A percentile compares a stretch with the other conserved stretches of the same genome.
Evolutionary conservation across 2,113 vertebrate species (phyloP).

Genomic region (Puma concolor): DNA sequence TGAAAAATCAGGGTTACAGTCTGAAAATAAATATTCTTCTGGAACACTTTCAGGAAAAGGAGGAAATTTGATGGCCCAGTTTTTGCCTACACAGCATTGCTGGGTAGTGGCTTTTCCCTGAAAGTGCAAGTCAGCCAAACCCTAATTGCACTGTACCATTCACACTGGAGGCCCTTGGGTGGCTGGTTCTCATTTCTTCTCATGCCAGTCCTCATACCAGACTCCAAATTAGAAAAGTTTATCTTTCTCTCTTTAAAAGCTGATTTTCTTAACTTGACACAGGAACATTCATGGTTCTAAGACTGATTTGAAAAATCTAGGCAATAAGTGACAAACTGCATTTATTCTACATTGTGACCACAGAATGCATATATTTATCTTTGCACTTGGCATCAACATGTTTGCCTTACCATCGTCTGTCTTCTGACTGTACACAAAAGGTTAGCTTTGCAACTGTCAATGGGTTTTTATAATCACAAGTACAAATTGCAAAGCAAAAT

Average conservation of each 20-base stretch:
- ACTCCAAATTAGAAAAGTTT: slow-evolving; percentile 29
- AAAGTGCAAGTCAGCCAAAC: slow-evolving; percentile 49
- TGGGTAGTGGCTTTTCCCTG: slow-evolving; percentile 31
- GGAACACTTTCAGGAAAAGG: slow-evolving; percentile 20
- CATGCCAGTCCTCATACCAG: not conserved
- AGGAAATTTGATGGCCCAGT: slow-evolving; percentile 26
- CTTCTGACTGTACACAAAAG: not conserved
- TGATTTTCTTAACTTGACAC: not conserved
- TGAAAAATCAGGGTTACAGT: not conserved
- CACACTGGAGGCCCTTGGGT: not conserved
- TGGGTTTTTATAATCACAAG: not conserved
- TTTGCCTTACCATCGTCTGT: not conserved
- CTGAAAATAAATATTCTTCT: slow-evolving; percentile 65
- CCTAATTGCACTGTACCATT: slow-evolving; percentile 3
- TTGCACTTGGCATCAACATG: not conserved
- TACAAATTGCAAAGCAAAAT: not conserved
- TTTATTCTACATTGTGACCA: not conserved
- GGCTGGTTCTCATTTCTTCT: slow-evolving; percentile 46
- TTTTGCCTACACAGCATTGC: slow-evolving; percentile 56
- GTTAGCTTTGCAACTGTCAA: not conserved
- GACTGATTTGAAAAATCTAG: not conserved
- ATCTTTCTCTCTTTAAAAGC: not conserved
- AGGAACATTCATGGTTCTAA: not conserved
- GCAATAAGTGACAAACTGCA: not conserved
- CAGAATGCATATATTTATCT: not conserved